Evolutionary conservation across 2,113 vertebrate genomes (phyloP), one percentile per base, ranked within the genome.

Genomic region (Brachypteracias leptosomus): DNA sequence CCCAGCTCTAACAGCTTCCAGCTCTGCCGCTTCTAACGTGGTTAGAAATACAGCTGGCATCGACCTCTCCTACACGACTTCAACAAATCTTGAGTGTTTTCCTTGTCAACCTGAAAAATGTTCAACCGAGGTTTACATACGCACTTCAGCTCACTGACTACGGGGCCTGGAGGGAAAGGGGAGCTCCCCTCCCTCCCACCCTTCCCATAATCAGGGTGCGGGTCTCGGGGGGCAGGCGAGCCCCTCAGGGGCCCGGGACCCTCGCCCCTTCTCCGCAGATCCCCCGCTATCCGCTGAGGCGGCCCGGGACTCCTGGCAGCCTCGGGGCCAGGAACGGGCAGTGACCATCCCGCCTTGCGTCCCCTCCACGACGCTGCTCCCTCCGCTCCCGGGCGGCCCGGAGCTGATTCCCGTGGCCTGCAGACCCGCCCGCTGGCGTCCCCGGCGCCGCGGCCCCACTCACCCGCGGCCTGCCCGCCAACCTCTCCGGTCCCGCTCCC

Each of bases 71-170:
- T 3, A 24, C 13, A 13, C 0, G 21, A 3, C 38, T 1, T 2
- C 42, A 26, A 2, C 36, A 54, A 15, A 12, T 3, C 31, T 8
- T 2, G 6, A 15, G 1, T 13, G 7, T n/a, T 31, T 31, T 3
- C 47, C 20, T 1, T 2, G 47, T 4, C 51, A 58, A 33, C 21
- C 13, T 42, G 25, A 82, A 35, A 33, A 51, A 7, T 1, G 19
- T 1, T 29, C 44, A 1, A 0, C 33, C 2, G 2, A 4, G 3
- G 5, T 17, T 3, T n/a, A n/a, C n/a, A n/a, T n/a, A n/a, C n/a
- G n/a, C n/a, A n/a, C n/a, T n/a, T n/a, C n/a, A n/a, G 31, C 52
- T 6, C 57, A 0, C 49, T 2, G 6, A 2, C 18, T 2, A 6
- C 20, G 7, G 17, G 38, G 36, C 19, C 38, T 28, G 62, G 28